Percentiles rank a stretch among this genome's conserved stretches.
Conservation (phyloP, 1,140 invertebrate genomes). For the Thaumatotibia leucotreta region DNA sequence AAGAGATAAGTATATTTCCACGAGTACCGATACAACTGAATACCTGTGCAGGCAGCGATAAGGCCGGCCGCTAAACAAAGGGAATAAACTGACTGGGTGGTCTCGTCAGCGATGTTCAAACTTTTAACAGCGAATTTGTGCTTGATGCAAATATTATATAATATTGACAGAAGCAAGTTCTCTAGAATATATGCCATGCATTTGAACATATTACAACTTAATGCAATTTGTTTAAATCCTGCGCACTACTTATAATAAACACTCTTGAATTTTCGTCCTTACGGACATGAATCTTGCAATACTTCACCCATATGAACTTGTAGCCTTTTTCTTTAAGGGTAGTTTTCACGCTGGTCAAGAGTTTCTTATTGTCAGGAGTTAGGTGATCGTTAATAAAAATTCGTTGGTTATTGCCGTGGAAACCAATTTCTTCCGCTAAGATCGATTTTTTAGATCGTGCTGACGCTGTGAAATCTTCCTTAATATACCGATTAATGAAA, state of each 20-base stretch:
- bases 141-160: background rate
- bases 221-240: slow-evolving; percentile 18
- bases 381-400: slow-evolving; percentile 22
- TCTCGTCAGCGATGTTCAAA: background rate
- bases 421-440: too few relatives aligned
- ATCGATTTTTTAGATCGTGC: too few relatives aligned
- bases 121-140: background rate
- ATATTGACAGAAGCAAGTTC: background rate
- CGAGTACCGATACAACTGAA: background rate
- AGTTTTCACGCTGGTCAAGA: background rate
- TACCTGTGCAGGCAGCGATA: background rate
- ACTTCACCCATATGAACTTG: slow-evolving; percentile 15
- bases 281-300: slow-evolving; percentile 17
- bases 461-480: too few relatives aligned
- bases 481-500: too few relatives aligned
- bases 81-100: background rate
- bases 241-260: background rate
- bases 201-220: background rate
- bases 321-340: background rate
- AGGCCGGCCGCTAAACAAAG: background rate
- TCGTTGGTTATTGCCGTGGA: too few relatives aligned
- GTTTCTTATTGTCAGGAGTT: slow-evolving; percentile 11
- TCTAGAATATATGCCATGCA: background rate
- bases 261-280: slow-evolving; percentile 16
- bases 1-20: background rate